These are phyloP conservation scores for Luehdorfia chinensis DNA, from an alignment of 1,140 invertebrate species.

Conservation along the genomic window DNA sequence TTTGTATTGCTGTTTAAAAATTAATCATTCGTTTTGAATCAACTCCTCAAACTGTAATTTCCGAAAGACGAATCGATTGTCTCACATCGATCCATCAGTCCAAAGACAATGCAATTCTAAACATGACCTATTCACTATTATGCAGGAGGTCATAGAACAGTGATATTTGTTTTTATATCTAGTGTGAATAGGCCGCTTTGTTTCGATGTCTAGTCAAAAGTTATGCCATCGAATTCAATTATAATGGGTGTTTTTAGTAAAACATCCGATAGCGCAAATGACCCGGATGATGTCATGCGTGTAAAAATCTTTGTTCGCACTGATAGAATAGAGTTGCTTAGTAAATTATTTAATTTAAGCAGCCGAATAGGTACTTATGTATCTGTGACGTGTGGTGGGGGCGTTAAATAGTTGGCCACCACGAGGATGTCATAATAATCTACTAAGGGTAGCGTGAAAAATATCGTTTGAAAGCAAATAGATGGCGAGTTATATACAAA, in stretches of 20 bases:
- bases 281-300: slow-evolving; percentile 14
- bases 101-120: slow-evolving; percentile 17
- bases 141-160: slow-evolving; percentile 18
- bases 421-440: too few relatives aligned
- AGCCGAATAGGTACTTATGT: too few relatives aligned
- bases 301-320: slow-evolving; percentile 7
- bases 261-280: slow-evolving; percentile 18
- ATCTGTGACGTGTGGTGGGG: too few relatives aligned
- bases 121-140: slow-evolving; percentile 24
- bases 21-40: too few relatives aligned
- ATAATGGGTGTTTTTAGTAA: slow-evolving; percentile 15
- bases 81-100: slow-evolving; percentile 2
- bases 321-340: neutral
- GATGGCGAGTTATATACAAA: too few relatives aligned
- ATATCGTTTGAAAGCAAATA: too few relatives aligned
- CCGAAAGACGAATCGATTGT: too few relatives aligned
- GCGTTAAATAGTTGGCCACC: too few relatives aligned
- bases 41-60: too few relatives aligned
- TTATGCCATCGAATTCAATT: slow-evolving; percentile 17
- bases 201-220: slow-evolving; percentile 26
- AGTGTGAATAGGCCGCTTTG: slow-evolving; percentile 21
- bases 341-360: too few relatives aligned
- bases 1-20: neutral
- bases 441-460: too few relatives aligned
- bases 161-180: slow-evolving; percentile 23